phyloP scores from a whole-genome alignment of 2,888 invertebrate genomes.

The Lycaena phlaeas region DNA sequence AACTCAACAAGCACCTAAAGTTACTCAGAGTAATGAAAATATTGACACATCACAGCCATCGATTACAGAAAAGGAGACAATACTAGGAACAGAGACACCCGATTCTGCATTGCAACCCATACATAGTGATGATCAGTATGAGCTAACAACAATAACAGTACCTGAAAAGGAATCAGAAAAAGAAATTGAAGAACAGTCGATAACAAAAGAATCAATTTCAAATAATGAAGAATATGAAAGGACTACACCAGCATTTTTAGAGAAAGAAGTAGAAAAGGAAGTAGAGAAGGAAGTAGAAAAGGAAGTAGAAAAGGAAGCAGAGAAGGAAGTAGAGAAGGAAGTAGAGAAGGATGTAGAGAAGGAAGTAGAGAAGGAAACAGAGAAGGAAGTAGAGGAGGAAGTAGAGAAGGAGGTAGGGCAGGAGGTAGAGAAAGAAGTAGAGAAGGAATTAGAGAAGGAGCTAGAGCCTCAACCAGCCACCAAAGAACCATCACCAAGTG shows the following conservation, averaged over 20 bases:
- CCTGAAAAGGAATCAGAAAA: conserved; percentile 1
- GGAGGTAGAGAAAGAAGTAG: too few relatives aligned
- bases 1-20: too few relatives aligned
- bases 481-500: neutral
- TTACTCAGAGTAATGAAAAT: neutral
- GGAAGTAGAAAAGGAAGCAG: too few relatives aligned
- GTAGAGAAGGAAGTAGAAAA: neutral
- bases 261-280: neutral
- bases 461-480: neutral
- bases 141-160: neutral
- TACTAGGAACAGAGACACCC: neutral
- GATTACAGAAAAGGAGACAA: neutral
- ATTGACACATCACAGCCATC: neutral
- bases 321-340: neutral
- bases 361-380: neutral
- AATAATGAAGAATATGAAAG: conserved; percentile 1
- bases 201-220: conserved; percentile 1
- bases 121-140: neutral
- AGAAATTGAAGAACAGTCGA: neutral
- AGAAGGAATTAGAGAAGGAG: neutral
- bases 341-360: neutral
- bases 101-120: neutral
- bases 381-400: neutral
- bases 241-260: neutral
- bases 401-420: neutral